Base-by-base conservation (phyloP, 2,888 invertebrate genomes). In the Harmothoe impar region DNA sequence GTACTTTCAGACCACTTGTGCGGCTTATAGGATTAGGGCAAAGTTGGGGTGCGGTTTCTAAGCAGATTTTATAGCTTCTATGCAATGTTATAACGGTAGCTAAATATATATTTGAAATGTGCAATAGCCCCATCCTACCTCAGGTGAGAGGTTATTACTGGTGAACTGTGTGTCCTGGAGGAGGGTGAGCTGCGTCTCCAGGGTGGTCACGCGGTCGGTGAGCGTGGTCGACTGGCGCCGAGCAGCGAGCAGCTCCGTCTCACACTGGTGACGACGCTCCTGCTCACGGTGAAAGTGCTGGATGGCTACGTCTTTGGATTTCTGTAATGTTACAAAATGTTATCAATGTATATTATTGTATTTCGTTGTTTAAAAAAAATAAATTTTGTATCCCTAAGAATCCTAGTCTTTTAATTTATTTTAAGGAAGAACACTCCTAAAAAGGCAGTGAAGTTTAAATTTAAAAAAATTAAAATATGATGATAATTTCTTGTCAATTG, bases 181-280 rank as follows among this genome's bases (percentile, higher is more conserved):
- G 29, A 86, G 0, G 52, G 86, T 52, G 31, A 86, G 86, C 31
- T 86, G 86, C 0, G 52, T 20, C 56, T 86, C 86, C 17, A 86
- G 10, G 52, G 86, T 54, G 52, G 54, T 25, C 5, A 86, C 56
- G 29, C 31, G 86, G 56, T 86, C 86, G 31, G 86, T 23, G 54
- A 86, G 54, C 20, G 17, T 25, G 54, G 52, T 54, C 1, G 86
- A 23, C 25, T 29, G 54, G 0, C 86, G 86, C 5, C 86, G 52
- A 12, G 15, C 86, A 29, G 25, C 56, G 29, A 86, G 0, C 56
- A 86, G 31, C 29, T 86, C 31, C 52, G 86, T 33, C 56, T 86
- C 86, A 31, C 52, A 52, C 56, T 56, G 54, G 54, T 86, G 86
- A 1, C 86, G 52, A 7, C 86, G 52, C 86, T 86, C 86, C 86